Base-by-base conservation (phyloP, 1,140 invertebrate species). In the Sycophaga agraensis region DNA sequence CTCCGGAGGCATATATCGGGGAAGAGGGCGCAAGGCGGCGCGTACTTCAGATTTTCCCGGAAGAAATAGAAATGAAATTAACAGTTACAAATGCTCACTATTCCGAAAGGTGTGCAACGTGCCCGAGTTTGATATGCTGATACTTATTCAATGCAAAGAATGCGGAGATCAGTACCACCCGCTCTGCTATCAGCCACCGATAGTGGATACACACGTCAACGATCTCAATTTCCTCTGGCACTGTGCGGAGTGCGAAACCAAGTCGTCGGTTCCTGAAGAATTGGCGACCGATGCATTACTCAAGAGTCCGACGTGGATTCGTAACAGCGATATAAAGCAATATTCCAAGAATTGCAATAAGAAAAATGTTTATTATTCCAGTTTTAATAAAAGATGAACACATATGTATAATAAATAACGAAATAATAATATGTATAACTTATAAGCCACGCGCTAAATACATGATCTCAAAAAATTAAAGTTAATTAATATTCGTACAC, bases 121-220 rank as follows among this genome's bases (percentile, higher is more conserved):
- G 1, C 55, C 69, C 17, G 72, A 71, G 56, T 54, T 74, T 34
- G 73, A 68, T 46, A 63, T 68, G 16, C 26, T 75, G 56, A 73
- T 74, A 46, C 51, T 74, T 2, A 45, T 73, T 37, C 71, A 75
- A 62, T 76, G 68, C 42, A 66, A 71, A 45, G 68, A 73, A 14
- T 75, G 73, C 59, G 65, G 68, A 35, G 69, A 75, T 11, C 35
- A 64, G 50, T 75, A 72, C 50, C 72, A 75, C 58, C 71, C 67
- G 0, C 40, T 73, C 3, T 73, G 73, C 39, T 73, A 73, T 61
- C 69, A 73, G 21, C 71, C 71, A 2, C 67, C 69, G 4, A 54
- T 74, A 19, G 49, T 70, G 19, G 70, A 75, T 14, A 49, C 70
- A 17, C 66, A 68, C 11, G 55, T 71, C 31, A 68, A 73, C 31